Conservation (phyloP, 2,888 invertebrate genomes). For the Polydrusus cervinus region DNA sequence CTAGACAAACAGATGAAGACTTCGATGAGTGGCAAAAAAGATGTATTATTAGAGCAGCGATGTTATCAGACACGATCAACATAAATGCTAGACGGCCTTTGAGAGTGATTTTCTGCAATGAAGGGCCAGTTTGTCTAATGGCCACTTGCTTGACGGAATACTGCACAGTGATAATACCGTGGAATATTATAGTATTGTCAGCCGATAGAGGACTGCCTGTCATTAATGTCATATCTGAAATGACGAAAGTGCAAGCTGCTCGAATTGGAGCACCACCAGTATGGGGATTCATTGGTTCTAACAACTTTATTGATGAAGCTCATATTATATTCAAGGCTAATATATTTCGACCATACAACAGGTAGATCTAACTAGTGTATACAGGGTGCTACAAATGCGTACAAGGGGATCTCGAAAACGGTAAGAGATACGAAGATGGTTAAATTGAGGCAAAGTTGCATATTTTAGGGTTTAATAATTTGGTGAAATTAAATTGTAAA, state of each 20-base stretch:
- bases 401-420: no score
- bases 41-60: slow-evolving; percentile 67
- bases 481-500: no score
- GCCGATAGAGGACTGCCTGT: slow-evolving; percentile 72
- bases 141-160: slow-evolving; percentile 72
- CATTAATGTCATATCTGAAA: slow-evolving; percentile 67
- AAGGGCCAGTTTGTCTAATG: slow-evolving; percentile 76
- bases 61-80: slow-evolving; percentile 73
- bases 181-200: slow-evolving; percentile 75
- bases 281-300: slow-evolving; percentile 78
- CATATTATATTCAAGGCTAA: slow-evolving; percentile 74
- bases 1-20: slow-evolving; percentile 53
- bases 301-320: slow-evolving; percentile 74
- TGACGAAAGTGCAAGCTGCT: slow-evolving; percentile 71
- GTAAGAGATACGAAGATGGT: no score
- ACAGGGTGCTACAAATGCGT: no score
- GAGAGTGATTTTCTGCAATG: slow-evolving; percentile 73
- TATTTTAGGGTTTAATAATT: no score
- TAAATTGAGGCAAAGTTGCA: no score
- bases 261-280: slow-evolving; percentile 77
- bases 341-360: slow-evolving; percentile 61
- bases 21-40: slow-evolving; percentile 62
- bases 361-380: slow-evolving; percentile 26
- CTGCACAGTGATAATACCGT: slow-evolving; percentile 69
- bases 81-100: slow-evolving; percentile 71